Evolutionary conservation across 2,113 vertebrate species (phyloP).

Genomic region (Poicephalus meyeri): DNA sequence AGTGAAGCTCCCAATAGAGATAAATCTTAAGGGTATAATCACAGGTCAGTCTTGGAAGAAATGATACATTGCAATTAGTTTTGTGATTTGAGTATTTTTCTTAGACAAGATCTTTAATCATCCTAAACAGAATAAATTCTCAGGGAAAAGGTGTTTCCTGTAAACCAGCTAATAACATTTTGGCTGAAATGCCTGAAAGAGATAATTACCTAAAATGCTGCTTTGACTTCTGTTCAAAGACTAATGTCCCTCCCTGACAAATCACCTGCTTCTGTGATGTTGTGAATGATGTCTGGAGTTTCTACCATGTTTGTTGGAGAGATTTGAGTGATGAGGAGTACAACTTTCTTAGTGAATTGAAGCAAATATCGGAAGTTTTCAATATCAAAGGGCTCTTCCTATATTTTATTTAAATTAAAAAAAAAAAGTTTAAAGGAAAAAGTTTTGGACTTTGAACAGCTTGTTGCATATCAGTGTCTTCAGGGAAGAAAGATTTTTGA

Average conservation of each 20-base stretch:
- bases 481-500: not conserved
- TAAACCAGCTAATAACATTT: not conserved
- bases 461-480: not conserved
- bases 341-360: not conserved
- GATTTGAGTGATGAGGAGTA: not conserved
- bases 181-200: not conserved
- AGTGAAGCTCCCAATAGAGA: not conserved
- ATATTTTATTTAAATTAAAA: not conserved
- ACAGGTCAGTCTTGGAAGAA: not conserved
- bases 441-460: not conserved
- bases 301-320: not conserved
- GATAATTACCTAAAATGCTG: not conserved
- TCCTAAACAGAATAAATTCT: not conserved
- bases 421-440: not conserved
- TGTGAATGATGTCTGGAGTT: not conserved
- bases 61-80: not conserved
- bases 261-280: not conserved
- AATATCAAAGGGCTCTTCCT: accelerated
- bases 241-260: not conserved
- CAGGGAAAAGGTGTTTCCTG: not conserved
- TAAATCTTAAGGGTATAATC: not conserved
- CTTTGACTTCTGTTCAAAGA: not conserved
- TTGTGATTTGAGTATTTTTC: not conserved
- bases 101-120: not conserved
- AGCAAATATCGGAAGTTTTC: not conserved